Percentiles rank a stretch among this genome's conserved stretches.
Conservation (phyloP, 2,888 invertebrate species). For the Andrena dorsata region DNA sequence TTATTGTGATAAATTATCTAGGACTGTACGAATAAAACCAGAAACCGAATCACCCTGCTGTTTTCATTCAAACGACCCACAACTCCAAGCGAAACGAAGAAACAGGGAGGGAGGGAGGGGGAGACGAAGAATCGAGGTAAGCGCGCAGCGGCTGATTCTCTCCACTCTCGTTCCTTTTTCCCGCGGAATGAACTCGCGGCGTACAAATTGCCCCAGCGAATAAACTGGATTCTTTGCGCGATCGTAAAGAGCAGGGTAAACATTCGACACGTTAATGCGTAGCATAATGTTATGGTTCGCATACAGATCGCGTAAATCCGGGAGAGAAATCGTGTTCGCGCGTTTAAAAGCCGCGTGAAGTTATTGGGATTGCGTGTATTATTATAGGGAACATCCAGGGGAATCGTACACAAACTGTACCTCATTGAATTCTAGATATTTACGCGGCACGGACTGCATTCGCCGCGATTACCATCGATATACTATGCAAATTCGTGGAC, state of each 20-base stretch:
- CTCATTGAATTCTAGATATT: conserved; percentile 58
- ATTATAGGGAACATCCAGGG: conserved; percentile 20
- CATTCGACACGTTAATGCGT: conserved; percentile 3
- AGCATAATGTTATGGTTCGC: conserved; percentile 5
- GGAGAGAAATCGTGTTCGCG: conserved; percentile 19
- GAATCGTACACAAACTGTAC: conserved; percentile 26
- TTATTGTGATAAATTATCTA: conserved; percentile 73
- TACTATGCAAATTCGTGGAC: conserved; percentile 40
- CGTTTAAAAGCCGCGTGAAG: conserved; percentile 46
- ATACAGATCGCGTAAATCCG: conserved; percentile 30
- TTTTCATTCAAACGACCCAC: conserved; percentile 14
- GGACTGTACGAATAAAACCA: conserved; percentile 68
- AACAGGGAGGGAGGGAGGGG: no score
- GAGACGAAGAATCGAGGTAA: no score
- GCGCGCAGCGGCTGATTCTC: neutral
- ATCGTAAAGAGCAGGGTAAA: neutral
- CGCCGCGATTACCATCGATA: conserved; percentile 43
- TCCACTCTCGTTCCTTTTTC: neutral
- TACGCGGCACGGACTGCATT: conserved; percentile 34
- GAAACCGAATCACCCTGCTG: conserved; percentile 31
- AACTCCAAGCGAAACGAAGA: neutral
- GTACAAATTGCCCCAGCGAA: neutral
- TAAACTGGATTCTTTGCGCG: conserved; percentile 26
- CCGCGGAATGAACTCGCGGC: neutral
- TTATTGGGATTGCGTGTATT: conserved; percentile 41